Evolutionary conservation across 2,113 vertebrate genomes (phyloP).

Genomic region (Craseonycteris thonglongyai): DNA sequence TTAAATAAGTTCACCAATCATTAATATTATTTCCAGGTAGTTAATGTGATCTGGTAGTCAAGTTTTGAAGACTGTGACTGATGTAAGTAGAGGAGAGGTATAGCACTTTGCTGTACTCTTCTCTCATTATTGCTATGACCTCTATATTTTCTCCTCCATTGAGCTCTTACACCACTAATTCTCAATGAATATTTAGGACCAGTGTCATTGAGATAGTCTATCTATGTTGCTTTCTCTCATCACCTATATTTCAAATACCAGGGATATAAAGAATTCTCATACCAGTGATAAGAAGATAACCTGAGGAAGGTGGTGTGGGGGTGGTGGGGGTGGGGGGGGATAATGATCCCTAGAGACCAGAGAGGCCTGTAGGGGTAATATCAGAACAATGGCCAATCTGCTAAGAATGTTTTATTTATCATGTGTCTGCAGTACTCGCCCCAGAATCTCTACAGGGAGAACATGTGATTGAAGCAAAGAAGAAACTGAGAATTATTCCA

Average conservation of each 20-base stretch:
- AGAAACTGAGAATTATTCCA: background rate
- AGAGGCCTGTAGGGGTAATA: background rate
- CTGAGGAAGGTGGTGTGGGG: no score
- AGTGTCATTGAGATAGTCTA: background rate
- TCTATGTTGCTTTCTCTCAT: background rate
- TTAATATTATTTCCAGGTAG: background rate
- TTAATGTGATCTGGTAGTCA: background rate
- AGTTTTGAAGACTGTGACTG: background rate
- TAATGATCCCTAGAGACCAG: background rate
- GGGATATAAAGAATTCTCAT: background rate
- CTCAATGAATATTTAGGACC: background rate
- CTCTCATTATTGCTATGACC: background rate
- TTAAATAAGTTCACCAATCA: background rate
- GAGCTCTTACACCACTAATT: background rate
- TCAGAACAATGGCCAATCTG: background rate
- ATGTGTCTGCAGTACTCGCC: background rate
- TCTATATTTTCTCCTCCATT: background rate
- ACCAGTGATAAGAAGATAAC: background rate
- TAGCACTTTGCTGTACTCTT: background rate
- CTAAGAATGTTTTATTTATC: background rate
- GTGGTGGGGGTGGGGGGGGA: no score
- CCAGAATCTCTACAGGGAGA: background rate
- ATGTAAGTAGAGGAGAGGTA: background rate
- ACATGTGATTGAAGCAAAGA: background rate
- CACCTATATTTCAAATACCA: background rate